Conservation (phyloP, 2,888 invertebrate genomes). For the Branchellion lobata region DNA sequence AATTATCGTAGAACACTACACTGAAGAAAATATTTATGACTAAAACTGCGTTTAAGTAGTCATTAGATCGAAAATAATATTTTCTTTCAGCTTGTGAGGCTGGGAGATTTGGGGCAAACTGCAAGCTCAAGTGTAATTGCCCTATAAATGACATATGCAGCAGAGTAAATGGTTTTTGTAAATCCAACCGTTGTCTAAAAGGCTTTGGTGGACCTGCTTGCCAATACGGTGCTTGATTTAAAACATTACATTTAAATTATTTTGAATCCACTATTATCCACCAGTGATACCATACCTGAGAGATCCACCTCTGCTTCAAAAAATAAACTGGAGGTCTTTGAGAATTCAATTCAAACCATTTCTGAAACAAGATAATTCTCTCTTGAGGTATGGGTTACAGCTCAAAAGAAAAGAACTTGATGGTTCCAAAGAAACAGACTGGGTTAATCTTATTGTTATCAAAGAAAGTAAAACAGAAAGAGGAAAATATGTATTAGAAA, state of each 20-base stretch:
- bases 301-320: background rate
- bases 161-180: conserved; percentile 56
- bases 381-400: no score
- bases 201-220: conserved; percentile 57
- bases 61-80: no score
- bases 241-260: background rate
- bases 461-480: no score
- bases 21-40: background rate
- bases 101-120: conserved; percentile 55
- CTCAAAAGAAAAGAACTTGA: no score
- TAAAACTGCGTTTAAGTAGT: background rate
- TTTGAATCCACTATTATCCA: no score
- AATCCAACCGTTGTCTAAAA: conserved; percentile 54
- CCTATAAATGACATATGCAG: conserved; percentile 55
- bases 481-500: no score
- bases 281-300: background rate
- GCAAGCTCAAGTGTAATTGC: conserved; percentile 56
- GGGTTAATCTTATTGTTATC: no score
- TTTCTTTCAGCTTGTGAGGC: conserved; percentile 53
- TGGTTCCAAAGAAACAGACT: no score
- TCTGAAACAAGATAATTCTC: no score
- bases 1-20: background rate
- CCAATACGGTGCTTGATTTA: conserved; percentile 54
- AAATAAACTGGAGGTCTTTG: background rate
- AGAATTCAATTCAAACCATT: background rate